These are phyloP conservation scores for Bubo blakistoni DNA, from an alignment of 2,113 vertebrate species.

Conservation along the genomic window DNA sequence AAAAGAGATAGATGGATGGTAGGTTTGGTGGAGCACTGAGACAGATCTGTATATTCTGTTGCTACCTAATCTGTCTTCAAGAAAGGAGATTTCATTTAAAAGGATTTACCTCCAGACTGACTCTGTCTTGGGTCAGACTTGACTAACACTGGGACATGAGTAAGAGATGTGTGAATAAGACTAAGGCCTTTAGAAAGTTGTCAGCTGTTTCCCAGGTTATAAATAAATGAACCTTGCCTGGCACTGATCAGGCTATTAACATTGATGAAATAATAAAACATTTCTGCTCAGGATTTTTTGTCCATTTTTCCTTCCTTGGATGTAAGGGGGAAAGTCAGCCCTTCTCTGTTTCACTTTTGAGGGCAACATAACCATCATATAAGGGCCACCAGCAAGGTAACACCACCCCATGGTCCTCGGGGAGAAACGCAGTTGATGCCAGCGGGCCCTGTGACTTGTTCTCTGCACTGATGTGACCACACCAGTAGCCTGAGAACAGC, in stretches of 20 bases:
- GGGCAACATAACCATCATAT: rapidly evolving
- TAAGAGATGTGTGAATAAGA: neutral
- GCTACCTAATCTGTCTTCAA: neutral
- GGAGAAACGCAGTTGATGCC: neutral
- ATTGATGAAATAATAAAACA: neutral
- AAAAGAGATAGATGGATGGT: neutral
- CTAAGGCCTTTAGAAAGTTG: neutral
- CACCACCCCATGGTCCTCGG: neutral
- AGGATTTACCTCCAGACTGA: neutral
- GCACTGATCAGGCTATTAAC: neutral
- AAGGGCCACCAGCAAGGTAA: neutral
- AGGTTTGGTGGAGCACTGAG: neutral
- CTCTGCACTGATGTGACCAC: neutral
- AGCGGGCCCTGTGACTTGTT: neutral
- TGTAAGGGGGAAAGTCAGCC: neutral
- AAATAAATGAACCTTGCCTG: neutral
- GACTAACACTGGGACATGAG: neutral
- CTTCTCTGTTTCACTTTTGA: neutral
- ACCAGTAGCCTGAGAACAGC: neutral
- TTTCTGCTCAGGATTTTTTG: neutral
- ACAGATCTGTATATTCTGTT: neutral
- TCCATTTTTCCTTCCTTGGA: neutral
- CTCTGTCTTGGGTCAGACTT: neutral
- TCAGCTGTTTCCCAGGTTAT: neutral
- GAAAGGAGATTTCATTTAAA: neutral